These are phyloP conservation scores for Trichogramma dendrolimi DNA, from an alignment of 2,888 invertebrate genomes.

Conservation along the genomic window DNA sequence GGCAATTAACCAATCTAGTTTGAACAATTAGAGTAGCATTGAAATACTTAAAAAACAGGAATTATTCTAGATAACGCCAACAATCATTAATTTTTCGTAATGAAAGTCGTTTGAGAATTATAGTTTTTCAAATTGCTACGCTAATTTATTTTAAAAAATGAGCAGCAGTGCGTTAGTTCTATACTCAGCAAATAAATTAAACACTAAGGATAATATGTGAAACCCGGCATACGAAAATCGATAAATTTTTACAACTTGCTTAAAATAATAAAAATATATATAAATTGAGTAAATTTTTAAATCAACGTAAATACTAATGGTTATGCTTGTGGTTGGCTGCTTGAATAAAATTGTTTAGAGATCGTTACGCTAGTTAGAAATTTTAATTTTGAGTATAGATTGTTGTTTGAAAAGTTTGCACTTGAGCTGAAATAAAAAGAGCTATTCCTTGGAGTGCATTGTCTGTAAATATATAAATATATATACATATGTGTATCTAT, in stretches of 20 bases:
- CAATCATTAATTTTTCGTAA: too few species aligned
- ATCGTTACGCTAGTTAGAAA: conserved; percentile 32
- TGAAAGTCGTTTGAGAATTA: too few species aligned
- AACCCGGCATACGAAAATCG: conserved; percentile 29
- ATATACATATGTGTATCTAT: background rate
- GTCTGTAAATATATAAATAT: conserved; percentile 30
- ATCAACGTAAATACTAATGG: conserved; percentile 39
- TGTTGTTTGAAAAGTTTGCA: conserved; percentile 34
- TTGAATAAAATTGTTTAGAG: conserved; percentile 30
- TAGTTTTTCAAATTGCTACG: too few species aligned
- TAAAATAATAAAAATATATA: conserved; percentile 42
- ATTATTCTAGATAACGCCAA: background rate
- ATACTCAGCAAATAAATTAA: too few species aligned
- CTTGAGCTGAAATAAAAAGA: background rate
- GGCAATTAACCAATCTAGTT: too few species aligned
- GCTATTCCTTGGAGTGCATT: conserved; percentile 16
- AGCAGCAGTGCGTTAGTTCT: background rate
- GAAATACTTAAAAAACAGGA: background rate
- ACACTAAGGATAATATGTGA: background rate
- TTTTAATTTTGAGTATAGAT: conserved; percentile 30
- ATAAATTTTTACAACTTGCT: conserved; percentile 48
- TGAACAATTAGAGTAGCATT: too few species aligned
- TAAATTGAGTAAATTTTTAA: conserved; percentile 39
- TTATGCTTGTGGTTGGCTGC: conserved; percentile 37
- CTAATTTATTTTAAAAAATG: background rate